Evolutionary conservation across 2,888 invertebrate genomes (phyloP), one percentile per base, ranked within the genome.

Genomic region (Agrochola macilenta): DNA sequence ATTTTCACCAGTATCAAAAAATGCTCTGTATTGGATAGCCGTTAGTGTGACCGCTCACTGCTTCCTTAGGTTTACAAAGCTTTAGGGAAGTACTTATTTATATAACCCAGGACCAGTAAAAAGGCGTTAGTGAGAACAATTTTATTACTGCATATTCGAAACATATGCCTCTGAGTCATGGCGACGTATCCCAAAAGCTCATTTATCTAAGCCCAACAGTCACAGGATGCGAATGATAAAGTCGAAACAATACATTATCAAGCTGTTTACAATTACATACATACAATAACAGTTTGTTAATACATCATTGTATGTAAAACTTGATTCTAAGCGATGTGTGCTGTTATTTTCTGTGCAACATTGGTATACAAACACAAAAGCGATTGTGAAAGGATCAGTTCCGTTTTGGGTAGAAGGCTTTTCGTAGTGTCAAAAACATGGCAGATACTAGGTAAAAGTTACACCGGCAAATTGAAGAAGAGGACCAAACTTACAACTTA

Each of bases 261-360:
- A 71, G 54, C 74, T 69, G 26, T 77, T 87, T 73, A 73, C 81
- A 78, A 74, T 60, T 61, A 78, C 52, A 69, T 30, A 63, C 68
- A 76, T 68, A 76, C 78, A 76, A 76, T 74, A 75, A 84, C 75
- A 68, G 68, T 76, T 74, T 74, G 70, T 86, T 57, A 74, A 82
- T 61, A 84, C 80, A 72, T 87, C 76, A 85, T 87, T 86, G 86
- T 86, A 85, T 86, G 83, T 78, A 70, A 86, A 86, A 80, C 80
- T 78, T 49, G 60, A 77, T 70, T 72, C 71, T 83, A 75, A 76
- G 71, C 70, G 76, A 74, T 63, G 81, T 69, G 71, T 70, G 69
- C 64, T 79, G 74, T 83, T 80, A 61, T 72, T 84, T 79, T 76
- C 65, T 74, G 49, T 30, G 54, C 57, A 74, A 72, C 52, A 17